Evolutionary conservation across 2,888 invertebrate species (phyloP), one percentile per base, ranked within the genome.

Genomic region (Brachypterus glaber): DNA sequence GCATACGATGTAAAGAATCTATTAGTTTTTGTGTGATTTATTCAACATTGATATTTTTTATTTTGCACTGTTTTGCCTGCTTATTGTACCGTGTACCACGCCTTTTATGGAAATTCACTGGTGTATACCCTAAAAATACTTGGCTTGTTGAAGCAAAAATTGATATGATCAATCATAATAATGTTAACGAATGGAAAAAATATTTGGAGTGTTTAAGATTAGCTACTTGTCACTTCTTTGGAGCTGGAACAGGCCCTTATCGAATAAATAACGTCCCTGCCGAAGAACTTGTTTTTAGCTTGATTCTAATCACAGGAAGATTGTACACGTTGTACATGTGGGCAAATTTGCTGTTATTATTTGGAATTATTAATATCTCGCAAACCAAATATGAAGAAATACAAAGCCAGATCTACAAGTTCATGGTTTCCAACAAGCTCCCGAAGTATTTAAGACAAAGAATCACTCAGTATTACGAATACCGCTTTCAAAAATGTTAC

Each of bases 371-470:
- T 3, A 56, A 57, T 2, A 57, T 61, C 13, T 59, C 65, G 1
- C 59, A 65, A 37, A 53, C 61, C 4, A 64, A 64, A 39, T 67
- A 65, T 49, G 61, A 66, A 37, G 68, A 68, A 37, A 61, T 72
- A 14, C 64, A 70, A 48, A 63, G 67, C 36, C 70, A 70, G 52
- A 46, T 63, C n/a, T 59, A 68, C 57, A 68, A 70, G 39, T 76
- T 73, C 48, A 71, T 72, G 63, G 55, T 54, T 3, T 65, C 69
- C 31, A 72, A 71, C 48, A 68, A 70, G 43, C 61, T 74, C n/a
- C 70, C 74, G 0, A 43, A 52, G 9, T 43, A 56, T 5, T 51
- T 74, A 11, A 64, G 66, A 49, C 55, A 63, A 21, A 64, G 70
- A 4, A 58, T 76, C 4, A 51, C 65, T 3, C 58, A 60, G 4